Percentiles rank a stretch among this genome's conserved stretches.
These are phyloP conservation scores for Dascyllus trimaculatus DNA, from an alignment of 2,113 vertebrate species.

Conservation along the genomic window DNA sequence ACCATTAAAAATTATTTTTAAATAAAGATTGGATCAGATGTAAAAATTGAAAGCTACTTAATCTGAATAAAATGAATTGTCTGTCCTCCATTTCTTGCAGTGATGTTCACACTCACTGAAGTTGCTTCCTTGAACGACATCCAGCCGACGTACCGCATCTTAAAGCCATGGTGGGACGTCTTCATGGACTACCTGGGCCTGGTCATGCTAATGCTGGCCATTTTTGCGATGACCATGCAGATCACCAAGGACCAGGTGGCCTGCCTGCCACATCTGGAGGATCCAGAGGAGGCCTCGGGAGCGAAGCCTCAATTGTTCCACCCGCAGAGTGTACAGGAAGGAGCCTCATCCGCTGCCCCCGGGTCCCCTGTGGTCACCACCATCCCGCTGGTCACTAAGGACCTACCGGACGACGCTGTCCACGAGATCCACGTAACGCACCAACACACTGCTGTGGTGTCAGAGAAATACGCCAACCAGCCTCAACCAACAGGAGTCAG, in stretches of 20 bases:
- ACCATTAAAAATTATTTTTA: too few relatives aligned
- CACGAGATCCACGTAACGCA: constrained; percentile 61
- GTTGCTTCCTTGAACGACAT: constrained; percentile 97
- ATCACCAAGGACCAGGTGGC: constrained; percentile 98
- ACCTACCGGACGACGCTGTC: constrained; percentile 63
- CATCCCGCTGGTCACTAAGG: constrained; percentile 65
- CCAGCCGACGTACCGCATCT: constrained; percentile 96
- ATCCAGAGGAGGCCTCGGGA: constrained; percentile 35
- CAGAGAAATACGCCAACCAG: constrained; percentile 65
- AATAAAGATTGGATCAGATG: neutral
- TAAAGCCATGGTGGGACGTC: constrained; percentile 99
- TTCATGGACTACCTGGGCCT: constrained; percentile 99
- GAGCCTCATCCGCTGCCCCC: constrained; percentile 22
- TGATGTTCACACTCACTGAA: constrained; percentile 98
- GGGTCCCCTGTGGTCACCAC: constrained; percentile 14
- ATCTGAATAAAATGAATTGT: neutral
- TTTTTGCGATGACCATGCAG: constrained; percentile 99
- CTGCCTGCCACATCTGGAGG: constrained; percentile 92
- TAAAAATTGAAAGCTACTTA: neutral
- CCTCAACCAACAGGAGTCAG: constrained; percentile 87
- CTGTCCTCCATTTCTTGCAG: constrained; percentile 85
- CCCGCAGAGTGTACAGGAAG: constrained; percentile 21
- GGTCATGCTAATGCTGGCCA: constrained; percentile 97
- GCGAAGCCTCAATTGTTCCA: constrained; percentile 1
- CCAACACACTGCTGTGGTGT: constrained; percentile 35